Evolutionary conservation across 2,797 vertebrate genomes (phyloP).

Genomic region (Aulostomus chinensis): DNA sequence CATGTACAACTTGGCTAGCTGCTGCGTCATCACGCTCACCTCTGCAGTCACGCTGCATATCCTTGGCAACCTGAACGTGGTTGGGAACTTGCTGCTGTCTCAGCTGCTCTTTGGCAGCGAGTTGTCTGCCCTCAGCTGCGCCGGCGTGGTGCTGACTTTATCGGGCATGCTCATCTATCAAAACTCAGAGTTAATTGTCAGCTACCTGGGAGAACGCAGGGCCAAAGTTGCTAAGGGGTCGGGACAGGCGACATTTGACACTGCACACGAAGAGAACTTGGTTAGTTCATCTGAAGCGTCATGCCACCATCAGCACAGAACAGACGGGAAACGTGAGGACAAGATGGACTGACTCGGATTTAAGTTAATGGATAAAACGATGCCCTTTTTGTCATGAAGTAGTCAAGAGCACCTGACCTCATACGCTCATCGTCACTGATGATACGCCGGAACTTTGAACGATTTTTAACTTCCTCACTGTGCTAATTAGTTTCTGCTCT

Average conservation of each 20-base stretch:
- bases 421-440: slow-evolving; percentile 16
- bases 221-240: slow-evolving; percentile 33
- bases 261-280: neutral
- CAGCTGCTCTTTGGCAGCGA: slow-evolving; percentile 89
- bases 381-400: neutral
- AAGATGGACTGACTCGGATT: slow-evolving; percentile 66
- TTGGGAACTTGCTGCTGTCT: slow-evolving; percentile 93
- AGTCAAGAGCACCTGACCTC: slow-evolving; percentile 22
- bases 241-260: neutral
- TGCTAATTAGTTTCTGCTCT: slow-evolving; percentile 59
- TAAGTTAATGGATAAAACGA: neutral
- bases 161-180: slow-evolving; percentile 93
- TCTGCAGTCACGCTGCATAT: slow-evolving; percentile 96
- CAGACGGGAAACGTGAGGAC: slow-evolving; percentile 39
- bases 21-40: slow-evolving; percentile 92
- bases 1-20: slow-evolving; percentile 96
- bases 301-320: slow-evolving; percentile 35
- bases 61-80: slow-evolving; percentile 92
- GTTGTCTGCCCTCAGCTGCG: slow-evolving; percentile 88
- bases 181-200: slow-evolving; percentile 86
- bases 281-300: slow-evolving; percentile 13
- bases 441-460: neutral
- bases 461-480: slow-evolving; percentile 44
- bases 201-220: slow-evolving; percentile 72
- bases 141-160: slow-evolving; percentile 86